These are phyloP conservation scores for Operophtera brumata DNA, from an alignment of 2,888 invertebrate genomes.

Conservation along the genomic window DNA sequence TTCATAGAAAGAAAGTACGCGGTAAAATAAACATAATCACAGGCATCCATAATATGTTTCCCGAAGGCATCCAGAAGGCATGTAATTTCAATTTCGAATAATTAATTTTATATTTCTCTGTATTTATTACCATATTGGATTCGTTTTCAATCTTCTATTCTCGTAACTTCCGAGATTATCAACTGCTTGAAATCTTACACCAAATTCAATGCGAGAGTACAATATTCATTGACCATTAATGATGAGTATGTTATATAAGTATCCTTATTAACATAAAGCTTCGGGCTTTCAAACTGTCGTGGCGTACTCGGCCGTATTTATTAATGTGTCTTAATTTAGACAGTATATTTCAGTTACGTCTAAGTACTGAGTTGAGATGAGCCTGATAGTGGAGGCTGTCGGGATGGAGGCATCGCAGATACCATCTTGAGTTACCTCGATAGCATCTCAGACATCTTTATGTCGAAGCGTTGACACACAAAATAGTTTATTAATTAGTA, in stretches of 20 bases:
- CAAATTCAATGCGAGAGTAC: slow-evolving; percentile 30
- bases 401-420: slow-evolving; percentile 49
- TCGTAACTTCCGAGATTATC: slow-evolving; percentile 24
- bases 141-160: slow-evolving; percentile 24
- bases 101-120: not conserved
- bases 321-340: slow-evolving; percentile 57
- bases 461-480: slow-evolving; percentile 51
- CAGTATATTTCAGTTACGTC: slow-evolving; percentile 55
- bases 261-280: slow-evolving; percentile 43
- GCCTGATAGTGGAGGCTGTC: slow-evolving; percentile 46
- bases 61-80: not conserved
- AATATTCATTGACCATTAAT: slow-evolving; percentile 38
- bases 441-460: slow-evolving; percentile 49
- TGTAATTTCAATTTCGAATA: not conserved
- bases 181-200: slow-evolving; percentile 28
- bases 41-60: not conserved
- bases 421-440: slow-evolving; percentile 52
- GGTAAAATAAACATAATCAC: no score
- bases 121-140: slow-evolving; percentile 7
- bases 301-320: slow-evolving; percentile 42
- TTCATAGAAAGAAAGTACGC: no score
- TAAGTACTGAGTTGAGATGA: slow-evolving; percentile 51
- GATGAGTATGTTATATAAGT: slow-evolving; percentile 35
- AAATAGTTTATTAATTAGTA: slow-evolving; percentile 62
- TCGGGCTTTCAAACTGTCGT: slow-evolving; percentile 35